A percentile compares a stretch with the other conserved stretches of the same genome.
These are phyloP conservation scores for Solenopsis fugax DNA, from an alignment of 1,140 invertebrate genomes.

Conservation along the genomic window DNA sequence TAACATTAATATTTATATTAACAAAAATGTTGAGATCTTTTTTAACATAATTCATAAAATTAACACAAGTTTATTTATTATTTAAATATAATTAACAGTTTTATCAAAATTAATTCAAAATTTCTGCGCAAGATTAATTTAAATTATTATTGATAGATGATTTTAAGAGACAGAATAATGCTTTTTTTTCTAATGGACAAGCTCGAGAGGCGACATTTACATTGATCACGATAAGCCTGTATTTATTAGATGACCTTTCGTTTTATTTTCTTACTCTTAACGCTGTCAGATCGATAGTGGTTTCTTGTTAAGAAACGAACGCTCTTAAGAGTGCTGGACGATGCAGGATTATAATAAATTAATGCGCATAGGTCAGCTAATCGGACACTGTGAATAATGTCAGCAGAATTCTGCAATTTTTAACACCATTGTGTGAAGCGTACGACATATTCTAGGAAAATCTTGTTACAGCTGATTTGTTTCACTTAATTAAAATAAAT, in stretches of 20 bases:
- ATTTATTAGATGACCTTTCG: constrained; percentile 59
- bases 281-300: neutral
- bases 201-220: constrained; percentile 29
- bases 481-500: neutral
- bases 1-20: constrained; percentile 33
- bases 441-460: neutral
- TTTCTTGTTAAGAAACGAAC: constrained; percentile 23
- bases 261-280: constrained; percentile 43
- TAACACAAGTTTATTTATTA: neutral
- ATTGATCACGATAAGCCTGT: constrained; percentile 25
- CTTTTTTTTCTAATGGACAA: constrained; percentile 24
- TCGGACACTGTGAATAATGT: constrained; percentile 47
- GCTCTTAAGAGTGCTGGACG: neutral
- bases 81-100: neutral
- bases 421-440: neutral
- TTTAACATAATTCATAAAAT: neutral
- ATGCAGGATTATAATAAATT: constrained; percentile 52
- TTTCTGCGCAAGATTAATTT: constrained; percentile 13
- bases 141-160: constrained; percentile 1
- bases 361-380: constrained; percentile 48
- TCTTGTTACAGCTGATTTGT: neutral
- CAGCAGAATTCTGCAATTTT: constrained; percentile 31
- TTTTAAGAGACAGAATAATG: neutral
- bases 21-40: neutral
- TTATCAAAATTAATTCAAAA: neutral